Evolutionary conservation across 2,113 vertebrate species (phyloP), one percentile per base, ranked within the genome.

Genomic region (Telmatochromis brachygnathus): DNA sequence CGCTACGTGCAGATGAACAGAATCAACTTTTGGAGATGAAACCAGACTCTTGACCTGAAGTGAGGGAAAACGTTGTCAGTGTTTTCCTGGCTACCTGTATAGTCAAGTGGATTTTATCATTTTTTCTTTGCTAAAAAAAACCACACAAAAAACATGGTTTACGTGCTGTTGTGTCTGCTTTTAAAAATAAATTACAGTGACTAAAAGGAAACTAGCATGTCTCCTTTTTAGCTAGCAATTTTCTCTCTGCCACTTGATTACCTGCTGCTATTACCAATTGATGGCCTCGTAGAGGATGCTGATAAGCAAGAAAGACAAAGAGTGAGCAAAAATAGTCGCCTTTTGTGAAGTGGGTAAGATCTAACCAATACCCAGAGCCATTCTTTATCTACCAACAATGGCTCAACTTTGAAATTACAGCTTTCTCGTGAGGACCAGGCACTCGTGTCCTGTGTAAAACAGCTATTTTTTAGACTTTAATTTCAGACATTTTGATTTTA

Each of bases 251-350:
- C 47, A 53, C 26, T 33, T 49, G 15, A 60, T 68, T 21, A 68
- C 47, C 37, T 79, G 7, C 49, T 51, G 5, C 53, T 51, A 91
- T 91, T 68, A 88, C 33, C 92, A 81, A 92, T 92, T 91, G 79
- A 92, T 91, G 17, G 42, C 39, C 55, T 83, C 35, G 7, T 23
- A 60, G 35, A 49, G 60, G 88, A 58, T 84, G 9, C 73, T 84
- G 60, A 85, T 65, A 37, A 87, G 85, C 82, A 56, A 75, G 28
- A 84, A 77, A 83, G 60, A 79, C 58, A 54, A 35, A 60, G 21
- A 77, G 58, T 77, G 56, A 39, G 73, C 51, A 37, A 54, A 92
- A 93, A 85, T 65, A 88, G 68, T 47, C 2, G 51, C 26, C 4
- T 70, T 13, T 9, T 70, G 35, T 70, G 37, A 70, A 42, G 23